phyloP scores from a whole-genome alignment of 2,888 invertebrate genomes.

The Eudasyphora cyanicolor region DNA sequence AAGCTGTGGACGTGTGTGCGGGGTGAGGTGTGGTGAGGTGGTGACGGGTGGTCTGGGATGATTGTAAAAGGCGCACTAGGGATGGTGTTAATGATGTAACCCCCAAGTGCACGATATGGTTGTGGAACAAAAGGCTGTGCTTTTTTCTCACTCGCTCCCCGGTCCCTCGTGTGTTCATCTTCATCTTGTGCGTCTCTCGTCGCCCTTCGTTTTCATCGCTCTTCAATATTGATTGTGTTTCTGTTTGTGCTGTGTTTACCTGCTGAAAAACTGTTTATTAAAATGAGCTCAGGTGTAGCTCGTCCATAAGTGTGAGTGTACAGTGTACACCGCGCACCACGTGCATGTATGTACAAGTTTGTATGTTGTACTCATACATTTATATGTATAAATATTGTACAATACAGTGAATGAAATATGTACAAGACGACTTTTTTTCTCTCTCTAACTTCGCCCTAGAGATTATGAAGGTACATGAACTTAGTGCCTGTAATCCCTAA shows the following conservation, averaged over 20 bases:
- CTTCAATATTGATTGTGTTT: conserved; percentile 63
- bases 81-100: conserved; percentile 40
- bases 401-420: no score
- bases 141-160: background rate
- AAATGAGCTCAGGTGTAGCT: conserved; percentile 59
- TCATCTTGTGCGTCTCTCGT: background rate
- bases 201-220: conserved; percentile 35
- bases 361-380: background rate
- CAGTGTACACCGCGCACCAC: no score
- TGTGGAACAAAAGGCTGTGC: conserved; percentile 10
- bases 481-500: no score
- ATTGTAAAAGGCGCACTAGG: background rate
- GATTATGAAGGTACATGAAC: no score
- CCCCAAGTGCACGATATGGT: conserved; percentile 33
- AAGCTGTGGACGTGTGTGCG: background rate
- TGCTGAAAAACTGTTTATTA: conserved; percentile 60
- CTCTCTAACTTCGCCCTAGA: no score
- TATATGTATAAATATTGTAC: background rate
- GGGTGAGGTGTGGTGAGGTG: background rate
- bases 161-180: background rate
- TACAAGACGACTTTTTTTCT: no score
- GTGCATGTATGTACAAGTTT: background rate
- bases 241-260: no score
- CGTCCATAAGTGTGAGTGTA: conserved; percentile 25
- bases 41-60: background rate